Evolutionary conservation across 2,113 vertebrate species (phyloP).

Genomic region (Jacana jacana): DNA sequence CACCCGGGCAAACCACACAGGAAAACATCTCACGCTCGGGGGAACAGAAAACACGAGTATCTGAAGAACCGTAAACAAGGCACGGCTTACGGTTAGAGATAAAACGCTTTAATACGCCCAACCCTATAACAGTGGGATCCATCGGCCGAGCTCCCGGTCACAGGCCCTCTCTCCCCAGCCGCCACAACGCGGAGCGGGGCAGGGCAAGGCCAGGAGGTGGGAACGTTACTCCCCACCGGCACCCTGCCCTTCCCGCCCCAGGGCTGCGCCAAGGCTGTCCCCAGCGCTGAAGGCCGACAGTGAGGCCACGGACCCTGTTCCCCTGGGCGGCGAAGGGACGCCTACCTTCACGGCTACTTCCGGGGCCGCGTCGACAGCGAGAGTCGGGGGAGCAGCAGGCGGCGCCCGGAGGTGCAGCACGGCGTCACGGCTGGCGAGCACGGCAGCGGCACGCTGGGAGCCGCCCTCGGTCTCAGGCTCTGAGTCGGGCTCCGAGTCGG

Average conservation of each 20-base stretch:
- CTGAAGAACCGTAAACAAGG: background rate
- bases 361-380: slow-evolving; percentile 55
- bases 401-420: slow-evolving; percentile 76
- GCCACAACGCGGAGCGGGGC: background rate
- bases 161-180: too few relatives aligned
- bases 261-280: background rate
- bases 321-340: background rate
- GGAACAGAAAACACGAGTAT: too few relatives aligned
- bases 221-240: too few relatives aligned
- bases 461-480: slow-evolving; percentile 79
- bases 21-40: background rate
- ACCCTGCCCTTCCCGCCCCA: too few relatives aligned
- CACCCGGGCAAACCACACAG: background rate
- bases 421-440: slow-evolving; percentile 73
- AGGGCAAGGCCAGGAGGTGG: background rate
- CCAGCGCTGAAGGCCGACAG: background rate
- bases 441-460: slow-evolving; percentile 28
- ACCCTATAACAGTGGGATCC: fast-evolving
- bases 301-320: background rate
- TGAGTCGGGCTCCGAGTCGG: slow-evolving; percentile 85
- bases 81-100: fast-evolving
- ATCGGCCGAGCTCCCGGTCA: background rate
- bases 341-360: slow-evolving; percentile 88
- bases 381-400: slow-evolving; percentile 51
- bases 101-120: background rate